Evolutionary conservation across 2,113 vertebrate species (phyloP).

Genomic region (Athene cunicularia): DNA sequence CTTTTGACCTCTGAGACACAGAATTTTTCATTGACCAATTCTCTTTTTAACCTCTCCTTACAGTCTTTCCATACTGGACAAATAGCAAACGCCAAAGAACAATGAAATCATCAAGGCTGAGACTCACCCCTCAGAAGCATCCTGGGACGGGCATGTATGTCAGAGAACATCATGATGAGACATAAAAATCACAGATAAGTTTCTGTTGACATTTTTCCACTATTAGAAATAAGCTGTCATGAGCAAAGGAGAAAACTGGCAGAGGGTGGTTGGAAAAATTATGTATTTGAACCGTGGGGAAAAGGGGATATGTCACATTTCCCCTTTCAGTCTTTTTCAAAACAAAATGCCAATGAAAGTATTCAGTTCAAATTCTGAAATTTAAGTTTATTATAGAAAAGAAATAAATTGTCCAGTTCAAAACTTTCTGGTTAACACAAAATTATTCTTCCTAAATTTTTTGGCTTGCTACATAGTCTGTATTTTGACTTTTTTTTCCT

Average conservation of each 20-base stretch:
- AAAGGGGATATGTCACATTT: not conserved
- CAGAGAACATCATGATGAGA: not conserved
- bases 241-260: not conserved
- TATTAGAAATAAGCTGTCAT: not conserved
- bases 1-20: not conserved
- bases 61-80: not conserved
- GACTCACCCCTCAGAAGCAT: not conserved
- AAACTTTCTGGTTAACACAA: not conserved
- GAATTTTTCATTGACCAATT: not conserved
- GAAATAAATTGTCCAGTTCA: not conserved
- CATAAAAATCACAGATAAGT: not conserved
- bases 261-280: not conserved
- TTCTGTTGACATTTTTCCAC: not conserved
- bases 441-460: not conserved
- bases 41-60: not conserved
- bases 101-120: not conserved
- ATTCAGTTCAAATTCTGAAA: not conserved
- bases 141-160: not conserved
- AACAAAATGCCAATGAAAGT: not conserved
- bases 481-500: not conserved
- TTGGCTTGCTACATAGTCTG: fast-evolving
- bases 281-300: not conserved
- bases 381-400: not conserved
- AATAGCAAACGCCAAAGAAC: not conserved
- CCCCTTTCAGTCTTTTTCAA: not conserved